Percentiles rank a stretch among this genome's conserved stretches.
Evolutionary conservation across 2,113 vertebrate species (phyloP).

Genomic region (Eretmochelys imbricata): DNA sequence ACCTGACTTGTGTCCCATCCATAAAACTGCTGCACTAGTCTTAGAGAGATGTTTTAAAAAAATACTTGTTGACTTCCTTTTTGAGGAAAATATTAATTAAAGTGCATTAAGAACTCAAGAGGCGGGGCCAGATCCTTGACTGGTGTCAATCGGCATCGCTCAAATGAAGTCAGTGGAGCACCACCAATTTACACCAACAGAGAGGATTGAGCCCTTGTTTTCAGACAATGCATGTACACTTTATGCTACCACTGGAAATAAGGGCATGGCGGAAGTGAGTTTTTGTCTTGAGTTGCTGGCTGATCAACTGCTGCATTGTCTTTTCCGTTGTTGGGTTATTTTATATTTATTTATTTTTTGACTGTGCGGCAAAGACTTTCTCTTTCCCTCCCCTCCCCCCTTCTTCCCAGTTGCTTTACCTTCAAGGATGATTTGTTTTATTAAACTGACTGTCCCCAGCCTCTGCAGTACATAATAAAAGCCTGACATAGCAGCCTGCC

Average conservation of each 20-base stretch:
- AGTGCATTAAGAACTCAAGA: not conserved
- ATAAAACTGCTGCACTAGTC: not conserved
- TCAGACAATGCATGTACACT: not conserved
- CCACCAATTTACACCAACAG: slow-evolving; percentile 21
- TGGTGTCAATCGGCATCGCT: not conserved
- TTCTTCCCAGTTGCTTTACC: slow-evolving; percentile 93
- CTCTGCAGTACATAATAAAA: slow-evolving; percentile 94
- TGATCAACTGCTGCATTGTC: not conserved
- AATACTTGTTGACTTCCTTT: slow-evolving; percentile 54
- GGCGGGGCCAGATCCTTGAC: not conserved
- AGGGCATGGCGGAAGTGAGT: not conserved
- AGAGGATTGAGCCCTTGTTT: slow-evolving; percentile 8
- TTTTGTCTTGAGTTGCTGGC: not conserved
- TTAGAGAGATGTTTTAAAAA: not conserved
- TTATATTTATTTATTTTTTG: slow-evolving; percentile 49
- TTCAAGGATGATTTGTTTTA: slow-evolving; percentile 99
- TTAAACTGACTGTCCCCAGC: slow-evolving; percentile 98
- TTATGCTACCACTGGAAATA: not conserved
- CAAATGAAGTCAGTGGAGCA: slow-evolving; percentile 2
- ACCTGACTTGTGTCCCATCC: not conserved
- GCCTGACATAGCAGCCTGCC: slow-evolving; percentile 94
- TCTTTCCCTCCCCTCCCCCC: slow-evolving; percentile 81
- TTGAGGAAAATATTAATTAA: not conserved
- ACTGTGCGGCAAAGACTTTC: slow-evolving; percentile 76
- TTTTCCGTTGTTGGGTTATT: not conserved